These are phyloP conservation scores for Phaenicophaeus curvirostris DNA, from an alignment of 2,797 vertebrate species.

Conservation along the genomic window DNA sequence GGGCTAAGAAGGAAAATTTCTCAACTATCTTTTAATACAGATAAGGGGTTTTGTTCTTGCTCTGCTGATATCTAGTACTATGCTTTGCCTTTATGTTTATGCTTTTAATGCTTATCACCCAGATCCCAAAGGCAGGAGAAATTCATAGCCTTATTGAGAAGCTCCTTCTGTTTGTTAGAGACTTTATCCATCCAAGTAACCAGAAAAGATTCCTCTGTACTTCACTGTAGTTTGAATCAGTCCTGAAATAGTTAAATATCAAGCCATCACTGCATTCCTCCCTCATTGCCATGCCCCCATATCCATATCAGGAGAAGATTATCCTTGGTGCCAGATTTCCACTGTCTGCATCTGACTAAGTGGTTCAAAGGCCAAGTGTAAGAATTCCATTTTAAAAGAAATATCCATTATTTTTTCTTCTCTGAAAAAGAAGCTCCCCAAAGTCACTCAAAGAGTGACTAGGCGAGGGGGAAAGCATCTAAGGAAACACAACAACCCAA, in stretches of 20 bases:
- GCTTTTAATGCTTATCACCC: background rate
- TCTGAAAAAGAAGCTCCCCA: background rate
- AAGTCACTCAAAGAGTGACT: background rate
- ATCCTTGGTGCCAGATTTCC: constrained; percentile 63
- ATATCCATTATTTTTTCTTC: background rate
- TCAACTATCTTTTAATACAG: background rate
- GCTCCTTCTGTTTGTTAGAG: background rate
- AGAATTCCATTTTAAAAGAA: constrained; percentile 43
- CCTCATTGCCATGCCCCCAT: constrained; percentile 36
- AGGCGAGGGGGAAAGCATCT: background rate
- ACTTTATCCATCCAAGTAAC: background rate
- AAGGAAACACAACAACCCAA: background rate
- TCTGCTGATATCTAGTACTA: background rate
- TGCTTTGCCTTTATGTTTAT: background rate
- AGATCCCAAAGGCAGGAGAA: background rate
- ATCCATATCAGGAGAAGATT: constrained; percentile 66
- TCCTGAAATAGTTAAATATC: constrained; percentile 55
- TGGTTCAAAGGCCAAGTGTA: constrained; percentile 48
- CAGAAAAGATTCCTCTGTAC: background rate
- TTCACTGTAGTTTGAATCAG: background rate
- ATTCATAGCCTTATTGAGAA: background rate
- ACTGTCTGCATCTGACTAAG: constrained; percentile 64
- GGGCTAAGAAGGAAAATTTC: background rate
- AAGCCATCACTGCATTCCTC: constrained; percentile 53
- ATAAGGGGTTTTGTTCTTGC: background rate